Base-by-base conservation (phyloP, 2,113 vertebrate genomes). In the Climacteris rufus region DNA sequence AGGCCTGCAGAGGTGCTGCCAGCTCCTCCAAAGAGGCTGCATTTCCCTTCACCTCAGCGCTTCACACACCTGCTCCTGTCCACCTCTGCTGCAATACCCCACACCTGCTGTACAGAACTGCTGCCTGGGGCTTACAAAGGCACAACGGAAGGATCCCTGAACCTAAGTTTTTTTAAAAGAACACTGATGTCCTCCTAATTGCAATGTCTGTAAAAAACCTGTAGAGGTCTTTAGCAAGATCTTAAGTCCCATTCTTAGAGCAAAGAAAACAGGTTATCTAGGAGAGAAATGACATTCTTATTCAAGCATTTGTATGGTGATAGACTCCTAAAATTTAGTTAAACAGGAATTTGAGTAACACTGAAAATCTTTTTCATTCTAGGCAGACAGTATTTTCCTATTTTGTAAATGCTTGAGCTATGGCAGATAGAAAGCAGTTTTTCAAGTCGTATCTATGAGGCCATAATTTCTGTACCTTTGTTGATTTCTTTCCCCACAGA, bases 11-110 rank as follows among this genome's bases (percentile, higher is more conserved):
- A 21, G 22, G 30, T 35, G 16, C 68, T 54, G 39, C 65, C 31
- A 60, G 65, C 80, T 63, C 27, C 33, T 39, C 47, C 21, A 1
- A 11, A 13, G 27, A 45, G 28, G 2, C 30, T 14, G 70, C 1
- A 40, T 17, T 30, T 24, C 20, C 70, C 25, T 56, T 33, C 42
- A 20, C 1, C 0, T 1, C 10, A 31, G 28, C 18, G 1, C n/a
- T 22, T 2, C 4, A 15, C 24, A n/a, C 10, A 5, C 30, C 42
- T 11, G 30, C 10, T 40, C 15, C 3, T 2, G 3, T 10, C 69
- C 69, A 40, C 15, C 40, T n/a, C 28, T 23, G 19, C 12, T 15
- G 9, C 52, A 53, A 18, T 16, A 53, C 42, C 3, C 18, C 6
- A 10, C 50, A 24, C 19, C 40, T n/a, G 40, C 81, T 39, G 3